phyloP scores from a whole-genome alignment of 2,113 vertebrate species.

The Synchiropus splendidus region DNA sequence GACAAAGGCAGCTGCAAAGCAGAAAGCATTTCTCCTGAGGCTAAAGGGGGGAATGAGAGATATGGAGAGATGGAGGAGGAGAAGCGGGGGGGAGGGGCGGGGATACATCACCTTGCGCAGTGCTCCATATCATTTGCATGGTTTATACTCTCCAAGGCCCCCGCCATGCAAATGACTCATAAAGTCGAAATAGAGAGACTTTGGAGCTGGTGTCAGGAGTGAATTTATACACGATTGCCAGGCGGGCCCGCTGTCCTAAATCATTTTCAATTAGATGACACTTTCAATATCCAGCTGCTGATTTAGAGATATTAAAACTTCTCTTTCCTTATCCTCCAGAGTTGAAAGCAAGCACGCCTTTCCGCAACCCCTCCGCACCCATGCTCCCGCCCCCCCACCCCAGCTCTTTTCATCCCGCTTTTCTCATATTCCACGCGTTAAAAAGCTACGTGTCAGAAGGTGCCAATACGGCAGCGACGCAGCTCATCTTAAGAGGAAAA shows the following conservation, averaged over 20 bases:
- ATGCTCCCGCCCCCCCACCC: conserved; percentile 7
- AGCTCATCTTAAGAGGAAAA: no score
- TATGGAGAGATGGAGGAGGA: conserved; percentile 42
- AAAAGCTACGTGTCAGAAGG: conserved; percentile 47
- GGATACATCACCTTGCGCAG: conserved; percentile 65
- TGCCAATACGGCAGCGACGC: no score
- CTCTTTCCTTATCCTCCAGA: conserved; percentile 44
- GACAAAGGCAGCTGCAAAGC: conserved; percentile 65
- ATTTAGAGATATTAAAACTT: conserved; percentile 76
- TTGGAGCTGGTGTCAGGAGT: conserved; percentile 64
- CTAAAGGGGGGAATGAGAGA: conserved; percentile 41
- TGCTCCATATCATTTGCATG: conserved; percentile 69
- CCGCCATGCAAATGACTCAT: conserved; percentile 75
- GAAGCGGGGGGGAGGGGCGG: conserved; percentile 32
- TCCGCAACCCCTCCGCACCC: conserved; percentile 23
- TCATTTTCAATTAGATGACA: conserved; percentile 79
- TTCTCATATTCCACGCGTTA: conserved; percentile 47
- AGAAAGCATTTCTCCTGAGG: conserved; percentile 66
- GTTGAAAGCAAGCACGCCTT: conserved; percentile 57
- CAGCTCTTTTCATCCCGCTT: conserved; percentile 25
- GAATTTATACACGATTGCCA: conserved; percentile 68
- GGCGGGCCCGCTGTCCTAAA: conserved; percentile 58
- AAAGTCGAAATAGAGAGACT: conserved; percentile 69
- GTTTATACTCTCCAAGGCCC: conserved; percentile 70
- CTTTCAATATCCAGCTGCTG: conserved; percentile 71